Percentiles rank a stretch among this genome's conserved stretches.
These are phyloP conservation scores for Flexamia atlantica DNA, from an alignment of 2,888 invertebrate genomes.

Conservation along the genomic window DNA sequence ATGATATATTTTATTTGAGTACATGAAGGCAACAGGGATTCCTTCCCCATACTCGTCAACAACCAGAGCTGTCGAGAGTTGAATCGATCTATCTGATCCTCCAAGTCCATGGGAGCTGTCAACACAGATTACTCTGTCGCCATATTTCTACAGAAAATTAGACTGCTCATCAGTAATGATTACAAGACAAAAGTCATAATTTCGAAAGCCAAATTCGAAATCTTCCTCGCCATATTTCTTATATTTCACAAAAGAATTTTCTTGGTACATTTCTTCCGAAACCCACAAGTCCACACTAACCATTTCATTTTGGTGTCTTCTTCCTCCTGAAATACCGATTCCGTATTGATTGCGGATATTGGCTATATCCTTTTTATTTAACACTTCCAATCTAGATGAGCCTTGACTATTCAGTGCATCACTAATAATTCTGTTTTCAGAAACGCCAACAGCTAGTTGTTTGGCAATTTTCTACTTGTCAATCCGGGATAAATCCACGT, in stretches of 20 bases:
- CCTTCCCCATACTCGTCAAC: constrained; percentile 14
- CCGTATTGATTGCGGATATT: background rate
- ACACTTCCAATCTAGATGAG: background rate
- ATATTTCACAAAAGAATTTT: background rate
- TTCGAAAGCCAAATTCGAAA: background rate
- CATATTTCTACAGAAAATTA: background rate
- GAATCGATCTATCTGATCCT: background rate
- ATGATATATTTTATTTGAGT: background rate
- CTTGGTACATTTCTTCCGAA: background rate
- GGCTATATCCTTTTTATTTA: background rate
- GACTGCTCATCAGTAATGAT: background rate
- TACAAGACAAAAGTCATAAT: background rate
- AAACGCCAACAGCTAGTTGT: background rate
- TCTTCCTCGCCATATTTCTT: constrained; percentile 11
- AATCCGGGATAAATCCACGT: background rate
- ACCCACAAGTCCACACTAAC: no score
- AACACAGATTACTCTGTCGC: background rate
- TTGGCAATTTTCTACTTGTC: constrained; percentile 4
- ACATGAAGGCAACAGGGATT: background rate
- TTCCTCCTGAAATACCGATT: background rate
- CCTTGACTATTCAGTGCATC: background rate
- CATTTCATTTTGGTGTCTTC: no score
- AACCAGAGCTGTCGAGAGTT: background rate
- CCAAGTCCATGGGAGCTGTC: constrained; percentile 11
- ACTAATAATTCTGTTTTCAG: background rate